Evolutionary conservation across 2,113 vertebrate genomes (phyloP).

Genomic region (Corythornis madagascariensis): DNA sequence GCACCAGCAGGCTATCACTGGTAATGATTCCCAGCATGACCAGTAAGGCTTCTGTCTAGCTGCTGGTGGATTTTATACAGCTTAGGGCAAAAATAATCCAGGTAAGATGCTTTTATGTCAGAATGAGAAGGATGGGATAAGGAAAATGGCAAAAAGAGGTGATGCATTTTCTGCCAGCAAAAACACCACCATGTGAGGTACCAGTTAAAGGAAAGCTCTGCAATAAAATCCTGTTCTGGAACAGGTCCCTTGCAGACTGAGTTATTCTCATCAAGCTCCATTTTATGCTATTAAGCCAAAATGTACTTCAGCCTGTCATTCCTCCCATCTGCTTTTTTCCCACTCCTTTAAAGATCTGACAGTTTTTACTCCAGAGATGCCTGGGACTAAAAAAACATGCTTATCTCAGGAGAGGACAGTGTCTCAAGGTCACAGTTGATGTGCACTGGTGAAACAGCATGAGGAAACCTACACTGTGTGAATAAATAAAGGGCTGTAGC

Average conservation of each 20-base stretch:
- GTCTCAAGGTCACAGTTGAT: conserved; percentile 65
- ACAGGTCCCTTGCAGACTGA: not conserved
- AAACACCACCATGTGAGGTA: fast-evolving
- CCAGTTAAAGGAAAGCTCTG: not conserved
- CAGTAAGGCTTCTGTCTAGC: not conserved
- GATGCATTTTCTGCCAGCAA: not conserved
- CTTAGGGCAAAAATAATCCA: not conserved
- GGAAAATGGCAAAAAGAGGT: not conserved
- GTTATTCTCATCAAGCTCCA: not conserved
- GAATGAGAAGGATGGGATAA: not conserved
- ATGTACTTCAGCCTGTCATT: conserved; percentile 27
- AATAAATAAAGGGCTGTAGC: conserved; percentile 36
- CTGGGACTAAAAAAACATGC: conserved; percentile 36
- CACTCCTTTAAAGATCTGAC: conserved; percentile 51
- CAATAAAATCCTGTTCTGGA: not conserved
- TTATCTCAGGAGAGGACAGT: conserved; percentile 61
- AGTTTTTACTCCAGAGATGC: conserved; percentile 52
- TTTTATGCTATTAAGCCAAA: conserved; percentile 32
- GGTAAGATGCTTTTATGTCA: not conserved
- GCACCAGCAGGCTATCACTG: too few species aligned
- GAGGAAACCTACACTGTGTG: conserved; percentile 56
- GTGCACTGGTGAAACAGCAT: conserved; percentile 53
- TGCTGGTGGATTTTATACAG: not conserved
- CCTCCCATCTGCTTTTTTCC: not conserved
- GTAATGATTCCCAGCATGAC: not conserved